phyloP scores from a whole-genome alignment of 2,888 invertebrate species.

The Tridacna gigas region DNA sequence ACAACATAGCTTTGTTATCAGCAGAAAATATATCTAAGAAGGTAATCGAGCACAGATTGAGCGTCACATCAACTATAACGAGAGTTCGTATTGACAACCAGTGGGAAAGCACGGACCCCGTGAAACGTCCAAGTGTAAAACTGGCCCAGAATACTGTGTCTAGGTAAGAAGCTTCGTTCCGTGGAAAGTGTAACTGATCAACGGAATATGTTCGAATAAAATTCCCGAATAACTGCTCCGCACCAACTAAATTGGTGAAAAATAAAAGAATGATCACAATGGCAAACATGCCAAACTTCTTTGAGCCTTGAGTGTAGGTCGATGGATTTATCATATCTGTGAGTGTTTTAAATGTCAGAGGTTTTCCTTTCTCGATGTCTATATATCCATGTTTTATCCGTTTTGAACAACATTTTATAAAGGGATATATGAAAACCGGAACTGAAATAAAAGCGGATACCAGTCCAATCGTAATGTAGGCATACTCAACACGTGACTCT shows the following conservation, averaged over 20 bases:
- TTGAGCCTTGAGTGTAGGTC: slow-evolving; percentile 48
- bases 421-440: slow-evolving; percentile 58
- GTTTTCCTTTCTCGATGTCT: neutral
- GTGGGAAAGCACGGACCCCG: slow-evolving; percentile 52
- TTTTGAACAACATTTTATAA: slow-evolving; percentile 21
- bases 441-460: slow-evolving; percentile 45
- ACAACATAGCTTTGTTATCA: slow-evolving; percentile 45
- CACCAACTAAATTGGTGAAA: slow-evolving; percentile 57
- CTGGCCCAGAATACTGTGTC: slow-evolving; percentile 64
- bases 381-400: neutral
- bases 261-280: slow-evolving; percentile 46
- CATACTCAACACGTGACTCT: slow-evolving; percentile 53
- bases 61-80: slow-evolving; percentile 47
- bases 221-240: slow-evolving; percentile 63
- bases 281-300: slow-evolving; percentile 47
- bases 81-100: slow-evolving; percentile 55
- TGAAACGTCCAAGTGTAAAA: slow-evolving; percentile 61
- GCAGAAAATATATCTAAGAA: slow-evolving; percentile 57
- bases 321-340: slow-evolving; percentile 49
- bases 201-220: slow-evolving; percentile 64
- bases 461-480: slow-evolving; percentile 57
- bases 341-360: neutral
- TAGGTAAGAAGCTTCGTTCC: slow-evolving; percentile 63
- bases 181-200: slow-evolving; percentile 55
- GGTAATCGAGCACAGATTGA: slow-evolving; percentile 52